Conservation (phyloP, 53 echinoderm and acorn worm genomes). For the Crossaster papposus region DNA sequence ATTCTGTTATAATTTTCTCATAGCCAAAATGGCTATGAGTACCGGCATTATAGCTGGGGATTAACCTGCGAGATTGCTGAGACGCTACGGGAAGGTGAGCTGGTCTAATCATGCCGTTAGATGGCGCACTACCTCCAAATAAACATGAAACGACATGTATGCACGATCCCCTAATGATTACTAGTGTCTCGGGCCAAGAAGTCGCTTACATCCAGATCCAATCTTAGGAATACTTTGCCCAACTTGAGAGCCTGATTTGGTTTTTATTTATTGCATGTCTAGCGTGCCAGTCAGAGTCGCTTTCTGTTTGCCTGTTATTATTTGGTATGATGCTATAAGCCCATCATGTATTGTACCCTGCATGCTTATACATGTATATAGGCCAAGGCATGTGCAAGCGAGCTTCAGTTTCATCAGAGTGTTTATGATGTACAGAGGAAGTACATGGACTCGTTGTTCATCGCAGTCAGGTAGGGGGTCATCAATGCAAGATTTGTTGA, state of each 20-base stretch:
- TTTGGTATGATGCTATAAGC: not conserved
- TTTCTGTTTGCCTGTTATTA: not conserved
- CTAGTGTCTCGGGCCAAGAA: too few species aligned
- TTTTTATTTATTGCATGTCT: not conserved
- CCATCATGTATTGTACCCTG: not conserved
- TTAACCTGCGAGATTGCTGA: too few species aligned
- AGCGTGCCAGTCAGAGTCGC: not conserved
- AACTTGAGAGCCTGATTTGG: not conserved
- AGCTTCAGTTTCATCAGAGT: slow-evolving; percentile 89
- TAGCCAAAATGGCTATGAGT: too few species aligned
- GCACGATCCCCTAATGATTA: too few species aligned
- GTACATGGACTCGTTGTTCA: slow-evolving; percentile 87
- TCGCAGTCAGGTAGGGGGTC: slow-evolving; percentile 80
- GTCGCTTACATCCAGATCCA: too few species aligned
- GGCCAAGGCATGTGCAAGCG: slow-evolving; percentile 91
- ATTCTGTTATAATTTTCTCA: too few species aligned
- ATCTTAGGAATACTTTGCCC: too few species aligned
- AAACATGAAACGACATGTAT: too few species aligned
- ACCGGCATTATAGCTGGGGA: too few species aligned
- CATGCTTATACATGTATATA: slow-evolving; percentile 64
- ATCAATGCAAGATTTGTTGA: not conserved
- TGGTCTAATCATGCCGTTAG: too few species aligned
- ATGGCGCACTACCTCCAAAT: too few species aligned
- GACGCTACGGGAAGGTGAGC: too few species aligned
- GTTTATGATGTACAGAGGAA: slow-evolving; percentile 88